phyloP scores from a whole-genome alignment of 2,113 vertebrate species.

The Actinemys pallida region DNA sequence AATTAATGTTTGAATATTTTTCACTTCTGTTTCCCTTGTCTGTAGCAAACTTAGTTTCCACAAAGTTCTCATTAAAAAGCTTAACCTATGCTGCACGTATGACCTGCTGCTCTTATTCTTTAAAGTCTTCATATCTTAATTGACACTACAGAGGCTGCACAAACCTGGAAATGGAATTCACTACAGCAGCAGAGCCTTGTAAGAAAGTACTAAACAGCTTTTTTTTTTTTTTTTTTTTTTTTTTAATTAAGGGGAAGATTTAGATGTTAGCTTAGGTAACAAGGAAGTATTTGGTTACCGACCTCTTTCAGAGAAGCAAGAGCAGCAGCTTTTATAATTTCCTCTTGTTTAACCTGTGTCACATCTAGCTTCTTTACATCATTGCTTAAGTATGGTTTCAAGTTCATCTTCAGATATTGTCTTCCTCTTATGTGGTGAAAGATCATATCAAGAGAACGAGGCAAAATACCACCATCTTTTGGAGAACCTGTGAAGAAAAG shows the following conservation, averaged over 20 bases:
- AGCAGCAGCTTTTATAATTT: constrained; percentile 77
- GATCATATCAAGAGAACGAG: constrained; percentile 83
- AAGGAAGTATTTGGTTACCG: neutral
- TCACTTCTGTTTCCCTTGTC: neutral
- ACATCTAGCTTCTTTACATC: constrained; percentile 81
- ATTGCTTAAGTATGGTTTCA: constrained; percentile 86
- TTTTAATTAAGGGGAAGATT: neutral
- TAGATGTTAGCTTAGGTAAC: neutral
- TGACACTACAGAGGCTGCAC: neutral
- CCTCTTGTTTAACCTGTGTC: constrained; percentile 86
- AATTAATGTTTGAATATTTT: neutral
- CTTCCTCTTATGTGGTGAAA: constrained; percentile 81
- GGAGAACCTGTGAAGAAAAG: constrained; percentile 77
- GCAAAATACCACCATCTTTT: constrained; percentile 88
- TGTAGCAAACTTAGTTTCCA: neutral
- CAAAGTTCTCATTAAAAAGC: neutral
- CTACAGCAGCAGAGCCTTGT: neutral
- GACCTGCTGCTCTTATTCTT: neutral
- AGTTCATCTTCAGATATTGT: constrained; percentile 85
- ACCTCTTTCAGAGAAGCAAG: constrained; percentile 88
- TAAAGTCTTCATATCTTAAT: neutral
- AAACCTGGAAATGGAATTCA: neutral
- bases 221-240: neutral
- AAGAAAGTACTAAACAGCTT: neutral
- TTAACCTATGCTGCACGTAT: neutral